These are phyloP conservation scores for Encarsia formosa DNA, from an alignment of 2,888 invertebrate genomes.

Conservation along the genomic window DNA sequence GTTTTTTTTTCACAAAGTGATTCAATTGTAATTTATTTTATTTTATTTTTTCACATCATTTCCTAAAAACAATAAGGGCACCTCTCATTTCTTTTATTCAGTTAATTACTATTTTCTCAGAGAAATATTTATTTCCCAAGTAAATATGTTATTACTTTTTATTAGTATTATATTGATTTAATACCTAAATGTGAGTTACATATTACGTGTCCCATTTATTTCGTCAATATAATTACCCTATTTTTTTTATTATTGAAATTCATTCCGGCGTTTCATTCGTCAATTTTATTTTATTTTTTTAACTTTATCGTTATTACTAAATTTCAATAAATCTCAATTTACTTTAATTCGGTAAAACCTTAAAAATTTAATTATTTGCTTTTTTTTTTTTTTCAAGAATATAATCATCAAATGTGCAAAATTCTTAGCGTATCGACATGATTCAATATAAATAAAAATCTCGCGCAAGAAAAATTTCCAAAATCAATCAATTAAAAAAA, in stretches of 20 bases:
- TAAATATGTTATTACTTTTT: slow-evolving; percentile 11
- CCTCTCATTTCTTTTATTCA: slow-evolving; percentile 20
- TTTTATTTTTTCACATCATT: slow-evolving; percentile 13
- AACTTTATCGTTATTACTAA: neutral
- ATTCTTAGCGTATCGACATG: slow-evolving; percentile 19
- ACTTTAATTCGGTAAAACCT: slow-evolving; percentile 9
- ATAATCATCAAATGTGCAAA: slow-evolving; percentile 16
- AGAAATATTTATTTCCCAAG: slow-evolving; percentile 21
- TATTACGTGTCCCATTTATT: slow-evolving; percentile 19
- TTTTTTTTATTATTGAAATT: slow-evolving; percentile 25
- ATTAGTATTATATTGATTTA: slow-evolving; percentile 10
- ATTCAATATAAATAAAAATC: too few relatives aligned
- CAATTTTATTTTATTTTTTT: neutral
- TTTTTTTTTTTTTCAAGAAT: slow-evolving; percentile 18
- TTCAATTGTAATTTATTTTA: slow-evolving; percentile 16
- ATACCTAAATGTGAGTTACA: slow-evolving; percentile 16
- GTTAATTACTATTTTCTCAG: slow-evolving; percentile 9
- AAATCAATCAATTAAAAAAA: neutral
- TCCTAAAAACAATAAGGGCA: slow-evolving; percentile 27
- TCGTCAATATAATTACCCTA: slow-evolving; percentile 22
- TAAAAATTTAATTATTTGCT: slow-evolving; percentile 5
- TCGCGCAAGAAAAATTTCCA: slow-evolving; percentile 1
- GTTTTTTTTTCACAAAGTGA: slow-evolving; percentile 16
- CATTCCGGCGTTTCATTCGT: slow-evolving; percentile 7
- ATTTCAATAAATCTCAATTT: slow-evolving; percentile 9